These are phyloP conservation scores for Celastrina argiolus DNA, from an alignment of 2,888 invertebrate genomes.

Conservation along the genomic window DNA sequence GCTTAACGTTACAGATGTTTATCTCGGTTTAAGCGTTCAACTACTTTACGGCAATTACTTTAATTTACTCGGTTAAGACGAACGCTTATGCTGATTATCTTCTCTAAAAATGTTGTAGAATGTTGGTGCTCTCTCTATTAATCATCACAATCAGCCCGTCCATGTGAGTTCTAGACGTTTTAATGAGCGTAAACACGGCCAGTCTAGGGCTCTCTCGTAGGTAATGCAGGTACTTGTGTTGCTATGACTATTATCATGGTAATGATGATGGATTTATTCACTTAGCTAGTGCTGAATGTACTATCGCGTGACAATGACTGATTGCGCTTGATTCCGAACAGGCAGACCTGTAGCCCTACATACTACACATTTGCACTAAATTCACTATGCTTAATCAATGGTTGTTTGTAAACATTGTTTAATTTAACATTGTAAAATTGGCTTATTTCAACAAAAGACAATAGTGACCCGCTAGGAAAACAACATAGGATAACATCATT, in stretches of 20 bases:
- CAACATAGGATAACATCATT: neutral
- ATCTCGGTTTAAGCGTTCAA: conserved; percentile 1
- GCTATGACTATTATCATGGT: conserved; percentile 14
- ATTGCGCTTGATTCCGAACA: conserved; percentile 1
- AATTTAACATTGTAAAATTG: neutral
- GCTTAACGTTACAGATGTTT: conserved; percentile 3
- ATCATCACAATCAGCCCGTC: conserved; percentile 13
- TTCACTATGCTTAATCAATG: neutral
- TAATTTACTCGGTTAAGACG: conserved; percentile 1
- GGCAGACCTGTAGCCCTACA: conserved; percentile 7
- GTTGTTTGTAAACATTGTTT: neutral
- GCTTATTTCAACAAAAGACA: neutral
- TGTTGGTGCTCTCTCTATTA: conserved; percentile 3
- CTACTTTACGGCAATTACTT: conserved; percentile 5
- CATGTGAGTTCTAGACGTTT: neutral
- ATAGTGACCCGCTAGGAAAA: neutral
- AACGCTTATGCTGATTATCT: conserved; percentile 1
- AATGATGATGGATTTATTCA: conserved; percentile 21
- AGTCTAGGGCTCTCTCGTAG: conserved; percentile 10
- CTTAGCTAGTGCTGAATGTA: conserved; percentile 15
- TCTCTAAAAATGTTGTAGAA: conserved; percentile 8
- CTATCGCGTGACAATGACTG: conserved; percentile 18
- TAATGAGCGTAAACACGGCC: conserved; percentile 6
- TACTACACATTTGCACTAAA: neutral
- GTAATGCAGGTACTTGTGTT: conserved; percentile 14